Evolutionary conservation across 1,140 invertebrate species (phyloP).

Genomic region (Pygmarrhopalites habei): DNA sequence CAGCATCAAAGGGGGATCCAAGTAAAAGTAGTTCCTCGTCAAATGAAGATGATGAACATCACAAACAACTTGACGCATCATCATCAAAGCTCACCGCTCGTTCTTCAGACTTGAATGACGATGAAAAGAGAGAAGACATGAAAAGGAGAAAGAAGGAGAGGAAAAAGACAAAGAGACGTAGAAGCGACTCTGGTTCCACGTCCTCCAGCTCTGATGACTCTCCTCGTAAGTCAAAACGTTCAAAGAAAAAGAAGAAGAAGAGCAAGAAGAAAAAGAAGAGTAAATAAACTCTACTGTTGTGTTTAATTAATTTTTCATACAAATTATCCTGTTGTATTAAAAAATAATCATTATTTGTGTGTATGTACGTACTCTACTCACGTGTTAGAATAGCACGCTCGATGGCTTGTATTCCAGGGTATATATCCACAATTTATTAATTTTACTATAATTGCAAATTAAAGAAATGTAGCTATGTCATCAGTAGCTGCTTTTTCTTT

Average conservation of each 20-base stretch:
- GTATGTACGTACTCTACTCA: no score
- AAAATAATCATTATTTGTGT: no score
- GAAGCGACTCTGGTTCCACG: slow-evolving; percentile 25
- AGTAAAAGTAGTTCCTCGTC: slow-evolving; percentile 20
- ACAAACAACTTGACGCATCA: background rate
- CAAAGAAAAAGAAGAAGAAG: slow-evolving; percentile 34
- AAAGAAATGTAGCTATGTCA: no score
- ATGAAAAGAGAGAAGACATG: slow-evolving; percentile 20
- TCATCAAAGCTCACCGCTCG: slow-evolving; percentile 17
- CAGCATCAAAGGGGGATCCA: slow-evolving; percentile 26
- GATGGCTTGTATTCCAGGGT: no score
- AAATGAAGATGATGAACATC: slow-evolving; percentile 22
- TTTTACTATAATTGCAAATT: no score
- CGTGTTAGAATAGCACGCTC: no score
- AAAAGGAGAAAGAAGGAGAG: slow-evolving; percentile 34
- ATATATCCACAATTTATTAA: no score
- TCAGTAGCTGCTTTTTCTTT: no score
- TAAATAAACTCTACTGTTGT: no score
- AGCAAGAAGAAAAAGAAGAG: slow-evolving; percentile 23
- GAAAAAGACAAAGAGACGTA: slow-evolving; percentile 32
- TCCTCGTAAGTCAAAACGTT: slow-evolving; percentile 10
- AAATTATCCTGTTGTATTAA: no score
- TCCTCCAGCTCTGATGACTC: slow-evolving; percentile 23
- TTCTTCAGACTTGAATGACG: slow-evolving; percentile 21
- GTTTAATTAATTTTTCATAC: no score